A percentile compares a stretch with the other conserved stretches of the same genome.
Evolutionary conservation across 2,888 invertebrate species (phyloP).

Genomic region (Nymphalis polychloros): DNA sequence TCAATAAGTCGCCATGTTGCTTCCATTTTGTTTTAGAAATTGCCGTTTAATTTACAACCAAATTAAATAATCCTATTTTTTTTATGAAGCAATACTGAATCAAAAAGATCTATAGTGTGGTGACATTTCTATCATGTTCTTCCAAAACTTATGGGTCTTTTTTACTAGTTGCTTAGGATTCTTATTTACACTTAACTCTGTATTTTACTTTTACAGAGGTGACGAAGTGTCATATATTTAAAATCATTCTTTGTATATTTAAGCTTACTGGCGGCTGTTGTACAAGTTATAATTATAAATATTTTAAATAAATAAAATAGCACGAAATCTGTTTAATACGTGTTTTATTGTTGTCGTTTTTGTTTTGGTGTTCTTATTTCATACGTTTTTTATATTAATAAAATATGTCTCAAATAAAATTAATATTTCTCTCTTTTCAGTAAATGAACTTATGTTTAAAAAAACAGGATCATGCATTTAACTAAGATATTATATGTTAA

Average conservation of each 20-base stretch:
- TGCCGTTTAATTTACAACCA: not conserved
- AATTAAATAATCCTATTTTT: not conserved
- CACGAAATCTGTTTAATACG: slow-evolving; percentile 68
- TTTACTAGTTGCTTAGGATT: not conserved
- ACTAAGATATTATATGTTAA: too few species aligned
- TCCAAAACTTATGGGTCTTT: slow-evolving; percentile 7
- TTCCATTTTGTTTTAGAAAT: not conserved
- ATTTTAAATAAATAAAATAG: slow-evolving; percentile 63
- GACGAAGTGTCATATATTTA: slow-evolving; percentile 38
- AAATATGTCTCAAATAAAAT: not conserved
- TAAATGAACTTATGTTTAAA: not conserved
- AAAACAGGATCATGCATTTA: not conserved
- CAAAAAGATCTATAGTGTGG: slow-evolving; percentile 3
- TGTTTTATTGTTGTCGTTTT: slow-evolving; percentile 46
- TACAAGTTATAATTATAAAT: slow-evolving; percentile 59
- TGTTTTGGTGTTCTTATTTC: not conserved
- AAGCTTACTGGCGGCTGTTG: slow-evolving; percentile 64
- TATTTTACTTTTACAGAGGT: slow-evolving; percentile 38
- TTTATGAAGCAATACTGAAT: not conserved
- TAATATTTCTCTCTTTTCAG: not conserved
- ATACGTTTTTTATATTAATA: not conserved
- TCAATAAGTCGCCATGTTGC: slow-evolving; percentile 36
- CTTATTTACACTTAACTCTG: slow-evolving; percentile 39
- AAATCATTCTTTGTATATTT: slow-evolving; percentile 41
- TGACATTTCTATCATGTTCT: slow-evolving; percentile 15